Base-by-base conservation (phyloP, 2,888 invertebrate species). In the Ophonus ardosiacus region DNA sequence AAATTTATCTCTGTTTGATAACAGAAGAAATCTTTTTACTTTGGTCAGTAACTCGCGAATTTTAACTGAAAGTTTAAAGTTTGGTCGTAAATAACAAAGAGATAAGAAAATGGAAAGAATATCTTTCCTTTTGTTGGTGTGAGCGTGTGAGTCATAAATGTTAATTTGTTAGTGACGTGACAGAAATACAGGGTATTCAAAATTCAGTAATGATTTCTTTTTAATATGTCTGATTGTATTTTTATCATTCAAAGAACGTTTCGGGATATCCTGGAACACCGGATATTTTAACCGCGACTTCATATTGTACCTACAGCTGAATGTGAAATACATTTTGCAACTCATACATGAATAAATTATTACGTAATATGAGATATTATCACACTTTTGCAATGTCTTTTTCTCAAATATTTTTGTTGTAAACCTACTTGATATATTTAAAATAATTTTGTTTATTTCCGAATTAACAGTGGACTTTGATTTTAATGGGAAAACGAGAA, bases 221-320 rank as follows among this genome's bases (percentile, higher is more conserved):
- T 74, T 43, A 74, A 74, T 74, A 51, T 74, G 71, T 74, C 71
- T 17, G 43, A 74, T 43, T 43, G 71, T 40, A 18, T 74, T 74
- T 68, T 74, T 74, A 43, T 40, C 40, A 74, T 74, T 74, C 71
- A 51, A 18, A 10, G 3, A 40, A 18, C 71, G 71, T 74, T 74
- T 74, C 43, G 24, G 71, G 43, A 74, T 51, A 18, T 74, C 71
- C 71, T 74, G 17, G 43, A 74, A 74, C 43, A 74, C 40, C 71
- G 71, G 71, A 74, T 43, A 74, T 74, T 74, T 40, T 40, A n/a
- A 18, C 43, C 40, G 40, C 68, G 7, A 43, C 17, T 74, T 43
- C 17, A 63, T 24, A 63, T 13, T 51, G 13, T 51, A 10, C n/a
- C n/a, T n/a, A n/a, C 43, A 51, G 43, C 10, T 51, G 43, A 31